Evolutionary conservation across 2,888 invertebrate species (phyloP).

Genomic region (Leptarthrus brevirostris): DNA sequence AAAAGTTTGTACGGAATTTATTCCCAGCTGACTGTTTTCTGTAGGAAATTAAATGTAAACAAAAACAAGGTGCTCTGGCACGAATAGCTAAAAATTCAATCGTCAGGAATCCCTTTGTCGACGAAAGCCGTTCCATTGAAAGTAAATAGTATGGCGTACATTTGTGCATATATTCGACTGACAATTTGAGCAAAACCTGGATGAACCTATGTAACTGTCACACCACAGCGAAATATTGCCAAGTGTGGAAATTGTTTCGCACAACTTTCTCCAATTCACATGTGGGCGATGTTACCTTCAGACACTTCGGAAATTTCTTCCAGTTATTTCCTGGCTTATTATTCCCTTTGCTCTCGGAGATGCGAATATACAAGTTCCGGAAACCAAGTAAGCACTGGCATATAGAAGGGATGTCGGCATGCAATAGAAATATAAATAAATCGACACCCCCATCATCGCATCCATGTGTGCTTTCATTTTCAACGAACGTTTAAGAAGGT

Average conservation of each 20-base stretch:
- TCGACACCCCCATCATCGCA: slow-evolving; percentile 20
- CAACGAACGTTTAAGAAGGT: slow-evolving; percentile 43
- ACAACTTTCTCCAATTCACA: slow-evolving; percentile 22
- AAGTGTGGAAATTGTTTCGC: slow-evolving; percentile 15
- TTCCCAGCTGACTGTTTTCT: slow-evolving; percentile 35
- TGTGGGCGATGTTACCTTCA: background rate
- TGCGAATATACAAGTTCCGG: slow-evolving; percentile 9
- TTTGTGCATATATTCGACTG: slow-evolving; percentile 34
- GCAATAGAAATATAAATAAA: slow-evolving; percentile 46
- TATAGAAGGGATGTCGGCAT: slow-evolving; percentile 17
- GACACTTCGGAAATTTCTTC: slow-evolving; percentile 8
- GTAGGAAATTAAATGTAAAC: slow-evolving; percentile 42
- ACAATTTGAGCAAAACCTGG: slow-evolving; percentile 15
- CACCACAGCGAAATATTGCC: background rate
- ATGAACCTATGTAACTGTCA: background rate
- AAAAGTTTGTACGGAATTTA: slow-evolving; percentile 18
- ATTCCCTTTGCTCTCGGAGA: background rate
- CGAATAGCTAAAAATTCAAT: slow-evolving; percentile 45
- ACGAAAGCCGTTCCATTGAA: slow-evolving; percentile 12
- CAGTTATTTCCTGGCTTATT: slow-evolving; percentile 34
- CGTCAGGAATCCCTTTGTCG: slow-evolving; percentile 7
- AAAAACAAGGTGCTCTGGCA: slow-evolving; percentile 17
- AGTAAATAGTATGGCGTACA: slow-evolving; percentile 35
- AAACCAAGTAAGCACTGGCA: slow-evolving; percentile 7
- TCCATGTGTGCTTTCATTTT: slow-evolving; percentile 37